Evolutionary conservation across 2,113 vertebrate species (phyloP), one percentile per base, ranked within the genome.

Genomic region (Atractosteus spatula): DNA sequence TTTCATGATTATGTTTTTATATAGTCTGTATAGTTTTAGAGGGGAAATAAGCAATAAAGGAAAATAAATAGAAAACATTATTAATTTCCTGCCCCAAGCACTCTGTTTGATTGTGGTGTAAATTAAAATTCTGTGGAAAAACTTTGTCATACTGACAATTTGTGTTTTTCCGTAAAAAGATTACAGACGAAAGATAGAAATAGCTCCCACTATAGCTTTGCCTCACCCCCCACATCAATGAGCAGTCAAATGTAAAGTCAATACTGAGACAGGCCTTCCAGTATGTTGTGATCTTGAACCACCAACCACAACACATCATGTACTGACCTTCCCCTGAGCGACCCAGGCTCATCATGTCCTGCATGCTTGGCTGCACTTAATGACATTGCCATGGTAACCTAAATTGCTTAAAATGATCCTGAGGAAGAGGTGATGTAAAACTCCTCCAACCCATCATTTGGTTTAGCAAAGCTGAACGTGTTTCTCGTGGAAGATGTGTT

Each of bases 381-480:
- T 68, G 69, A 61, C 69, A 76, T 76, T 76, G 74, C 65, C 78
- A 76, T 79, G 71, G 74, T 64, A 76, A 79, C 78, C 14, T 8
- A 14, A 29, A 55, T 16, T 42, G 41, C 68, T 55, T 2, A 3
- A 41, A 12, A 45, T 62, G 43, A 45, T 17, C 29, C 73, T 45
- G 44, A 47, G 68, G 61, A 64, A 62, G 47, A 62, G 17, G 13
- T 61, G 41, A 62, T 64, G 62, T 61, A 16, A 44, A 66, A 61
- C 57, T 59, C 57, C 10, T n/a, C 10, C 12, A 16, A 59, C 57
- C 57, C 57, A 59, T 59, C 11, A 2, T 59, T 59, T 59, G 5
- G 57, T 8, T 59, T 59, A 13, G 11, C 11, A 4, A 59, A 59
- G 57, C 57, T 59, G 57, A 59, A 59, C 5, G 6, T 59, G 57